A percentile compares a stretch with the other conserved stretches of the same genome.
Evolutionary conservation across 2,113 vertebrate genomes (phyloP).

Genomic region (Sinocyclocheilus grahami): DNA sequence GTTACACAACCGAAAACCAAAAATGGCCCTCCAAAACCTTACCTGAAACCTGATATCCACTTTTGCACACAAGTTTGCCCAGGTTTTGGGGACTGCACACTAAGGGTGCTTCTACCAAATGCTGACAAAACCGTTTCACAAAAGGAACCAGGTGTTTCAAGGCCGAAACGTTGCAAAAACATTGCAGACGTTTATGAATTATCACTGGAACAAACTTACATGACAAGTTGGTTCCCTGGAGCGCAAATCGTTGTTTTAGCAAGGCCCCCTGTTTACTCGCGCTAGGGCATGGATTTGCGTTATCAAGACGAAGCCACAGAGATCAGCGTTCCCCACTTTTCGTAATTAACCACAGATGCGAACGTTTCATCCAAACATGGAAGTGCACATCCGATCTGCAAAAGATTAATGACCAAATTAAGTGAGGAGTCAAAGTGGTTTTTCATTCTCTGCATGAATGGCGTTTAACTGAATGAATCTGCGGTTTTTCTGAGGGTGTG

Average conservation of each 20-base stretch:
- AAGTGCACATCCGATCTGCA: neutral
- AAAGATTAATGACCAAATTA: slow-evolving; percentile 15
- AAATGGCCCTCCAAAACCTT: slow-evolving; percentile 3
- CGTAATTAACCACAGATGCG: slow-evolving; percentile 7
- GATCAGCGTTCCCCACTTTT: neutral
- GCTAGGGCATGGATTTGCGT: neutral
- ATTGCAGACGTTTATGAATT: slow-evolving; percentile 46
- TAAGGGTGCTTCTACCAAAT: neutral
- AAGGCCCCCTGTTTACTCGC: neutral
- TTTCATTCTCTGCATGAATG: neutral
- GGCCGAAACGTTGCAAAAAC: slow-evolving; percentile 17
- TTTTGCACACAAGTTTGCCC: neutral
- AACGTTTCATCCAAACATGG: neutral
- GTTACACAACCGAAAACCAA: slow-evolving; percentile 18
- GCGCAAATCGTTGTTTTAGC: slow-evolving; percentile 19
- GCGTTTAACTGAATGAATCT: neutral
- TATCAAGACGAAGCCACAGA: slow-evolving; percentile 13
- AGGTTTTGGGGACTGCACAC: neutral
- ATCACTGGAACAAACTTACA: slow-evolving; percentile 43
- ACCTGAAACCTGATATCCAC: neutral
- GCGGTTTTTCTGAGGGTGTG: neutral
- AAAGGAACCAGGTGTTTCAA: slow-evolving; percentile 28
- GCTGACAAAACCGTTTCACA: neutral
- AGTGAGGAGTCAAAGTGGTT: slow-evolving; percentile 5
- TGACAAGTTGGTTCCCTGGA: slow-evolving; percentile 53